These are phyloP conservation scores for Podarcis raffonei DNA, from an alignment of 2,113 vertebrate genomes.

Conservation along the genomic window DNA sequence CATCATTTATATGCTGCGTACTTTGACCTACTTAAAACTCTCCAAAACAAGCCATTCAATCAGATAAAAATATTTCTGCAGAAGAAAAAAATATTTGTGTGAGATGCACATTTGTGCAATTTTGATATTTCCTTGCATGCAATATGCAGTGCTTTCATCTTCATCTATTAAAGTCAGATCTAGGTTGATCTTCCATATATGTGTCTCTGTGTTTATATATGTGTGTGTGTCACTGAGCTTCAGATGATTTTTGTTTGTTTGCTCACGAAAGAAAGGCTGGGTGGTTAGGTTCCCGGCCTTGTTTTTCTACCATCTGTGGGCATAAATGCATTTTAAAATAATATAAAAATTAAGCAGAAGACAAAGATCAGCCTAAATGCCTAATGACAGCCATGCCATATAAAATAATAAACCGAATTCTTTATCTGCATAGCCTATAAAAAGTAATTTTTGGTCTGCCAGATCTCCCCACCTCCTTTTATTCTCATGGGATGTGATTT, in stretches of 20 bases:
- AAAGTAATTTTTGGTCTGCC: slow-evolving; percentile 22
- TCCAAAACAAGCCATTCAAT: background rate
- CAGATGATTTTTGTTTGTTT: background rate
- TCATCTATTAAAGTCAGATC: background rate
- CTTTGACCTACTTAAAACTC: background rate
- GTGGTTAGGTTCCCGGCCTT: background rate
- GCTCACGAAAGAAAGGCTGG: background rate
- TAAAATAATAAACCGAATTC: background rate
- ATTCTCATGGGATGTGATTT: slow-evolving; percentile 33
- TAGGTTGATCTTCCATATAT: background rate
- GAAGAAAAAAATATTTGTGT: background rate
- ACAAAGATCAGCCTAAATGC: slow-evolving; percentile 4
- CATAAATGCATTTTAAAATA: slow-evolving; percentile 24
- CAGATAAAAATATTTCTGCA: background rate
- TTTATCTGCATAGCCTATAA: background rate
- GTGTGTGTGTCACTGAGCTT: background rate
- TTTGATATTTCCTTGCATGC: accelerated
- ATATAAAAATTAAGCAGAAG: slow-evolving; percentile 19
- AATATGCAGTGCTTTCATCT: background rate
- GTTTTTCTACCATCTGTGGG: slow-evolving; percentile 27
- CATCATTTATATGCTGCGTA: background rate
- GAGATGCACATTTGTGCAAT: background rate
- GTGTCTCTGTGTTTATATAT: background rate
- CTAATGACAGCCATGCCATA: background rate
- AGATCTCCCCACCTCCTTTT: background rate